Percentiles rank a stretch among this genome's conserved stretches.
These are phyloP conservation scores for Rhyzopertha dominica DNA, from an alignment of 1,140 invertebrate genomes.

Conservation along the genomic window DNA sequence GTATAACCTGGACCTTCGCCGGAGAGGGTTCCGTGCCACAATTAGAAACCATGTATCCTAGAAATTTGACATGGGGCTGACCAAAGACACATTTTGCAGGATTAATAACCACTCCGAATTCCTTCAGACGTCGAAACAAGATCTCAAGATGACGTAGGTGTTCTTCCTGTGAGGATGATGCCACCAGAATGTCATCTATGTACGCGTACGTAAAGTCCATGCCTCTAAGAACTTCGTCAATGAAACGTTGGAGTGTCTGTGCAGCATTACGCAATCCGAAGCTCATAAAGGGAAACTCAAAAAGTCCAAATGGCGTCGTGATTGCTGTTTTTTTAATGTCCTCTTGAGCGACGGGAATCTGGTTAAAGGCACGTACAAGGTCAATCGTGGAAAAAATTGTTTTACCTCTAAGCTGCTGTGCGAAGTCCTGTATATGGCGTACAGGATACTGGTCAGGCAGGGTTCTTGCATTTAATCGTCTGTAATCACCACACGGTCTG, in stretches of 20 bases:
- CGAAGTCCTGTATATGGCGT: too few species aligned
- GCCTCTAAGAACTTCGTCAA: slow-evolving; percentile 44
- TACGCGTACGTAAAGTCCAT: slow-evolving; percentile 41
- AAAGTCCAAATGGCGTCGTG: slow-evolving; percentile 38
- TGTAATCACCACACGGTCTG: slow-evolving; percentile 45
- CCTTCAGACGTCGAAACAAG: not conserved
- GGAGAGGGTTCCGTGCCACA: not conserved
- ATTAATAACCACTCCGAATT: slow-evolving; percentile 25
- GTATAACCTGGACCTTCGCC: not conserved
- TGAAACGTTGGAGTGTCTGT: slow-evolving; percentile 49
- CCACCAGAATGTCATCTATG: slow-evolving; percentile 53
- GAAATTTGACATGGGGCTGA: slow-evolving; percentile 41
- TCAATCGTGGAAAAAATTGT: slow-evolving; percentile 47
- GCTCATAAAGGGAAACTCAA: slow-evolving; percentile 40
- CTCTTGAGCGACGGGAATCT: slow-evolving; percentile 37
- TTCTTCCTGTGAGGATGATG: slow-evolving; percentile 37
- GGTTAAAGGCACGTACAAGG: slow-evolving; percentile 47
- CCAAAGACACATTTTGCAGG: slow-evolving; percentile 42
- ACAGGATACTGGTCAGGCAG: slow-evolving; percentile 39
- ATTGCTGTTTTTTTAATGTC: slow-evolving; percentile 44
- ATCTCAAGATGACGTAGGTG: slow-evolving; percentile 1
- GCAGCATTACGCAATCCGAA: slow-evolving; percentile 48
- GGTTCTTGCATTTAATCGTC: slow-evolving; percentile 43
- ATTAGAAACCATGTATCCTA: not conserved
- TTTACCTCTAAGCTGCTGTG: too few species aligned